Percentiles rank a stretch among this genome's conserved stretches.
phyloP scores from a whole-genome alignment of 2,113 vertebrate genomes.

The Dendrocopos noguchii region DNA sequence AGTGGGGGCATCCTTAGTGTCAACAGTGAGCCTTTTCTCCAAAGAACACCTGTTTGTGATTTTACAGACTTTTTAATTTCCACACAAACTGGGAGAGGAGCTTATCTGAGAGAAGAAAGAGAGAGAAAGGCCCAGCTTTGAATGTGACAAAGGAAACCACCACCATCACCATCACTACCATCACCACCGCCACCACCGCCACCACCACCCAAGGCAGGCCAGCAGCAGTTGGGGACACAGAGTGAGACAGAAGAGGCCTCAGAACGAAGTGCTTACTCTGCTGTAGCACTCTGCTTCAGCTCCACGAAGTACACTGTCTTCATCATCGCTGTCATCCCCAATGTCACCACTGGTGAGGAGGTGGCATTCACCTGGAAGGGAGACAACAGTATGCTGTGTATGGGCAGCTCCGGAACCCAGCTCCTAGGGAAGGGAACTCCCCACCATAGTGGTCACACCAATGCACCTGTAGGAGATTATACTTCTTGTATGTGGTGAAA shows the following conservation, averaged over 20 bases:
- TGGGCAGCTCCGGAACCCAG: neutral
- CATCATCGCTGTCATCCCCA: constrained; percentile 42
- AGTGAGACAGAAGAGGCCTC: neutral
- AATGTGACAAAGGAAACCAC: neutral
- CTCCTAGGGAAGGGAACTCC: neutral
- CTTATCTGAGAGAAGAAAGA: neutral
- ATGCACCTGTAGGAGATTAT: neutral
- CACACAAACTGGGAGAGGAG: neutral
- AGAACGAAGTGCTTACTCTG: constrained; percentile 69
- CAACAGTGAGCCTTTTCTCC: neutral
- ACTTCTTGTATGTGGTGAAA: neutral
- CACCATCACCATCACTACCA: neutral
- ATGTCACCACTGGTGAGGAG: neutral
- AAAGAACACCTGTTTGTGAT: neutral
- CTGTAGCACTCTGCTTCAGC: constrained; percentile 71
- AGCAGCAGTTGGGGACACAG: neutral
- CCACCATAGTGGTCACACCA: neutral
- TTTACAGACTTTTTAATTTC: neutral
- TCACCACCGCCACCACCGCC: neutral
- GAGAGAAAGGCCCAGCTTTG: neutral
- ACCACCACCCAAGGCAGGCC: neutral
- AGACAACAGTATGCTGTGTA: accelerated
- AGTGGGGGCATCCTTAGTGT: accelerated
- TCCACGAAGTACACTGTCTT: constrained; percentile 1
- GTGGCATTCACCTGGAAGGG: constrained; percentile 65